These are phyloP conservation scores for Allobates femoralis DNA, from an alignment of 2,797 vertebrate species.

Conservation along the genomic window DNA sequence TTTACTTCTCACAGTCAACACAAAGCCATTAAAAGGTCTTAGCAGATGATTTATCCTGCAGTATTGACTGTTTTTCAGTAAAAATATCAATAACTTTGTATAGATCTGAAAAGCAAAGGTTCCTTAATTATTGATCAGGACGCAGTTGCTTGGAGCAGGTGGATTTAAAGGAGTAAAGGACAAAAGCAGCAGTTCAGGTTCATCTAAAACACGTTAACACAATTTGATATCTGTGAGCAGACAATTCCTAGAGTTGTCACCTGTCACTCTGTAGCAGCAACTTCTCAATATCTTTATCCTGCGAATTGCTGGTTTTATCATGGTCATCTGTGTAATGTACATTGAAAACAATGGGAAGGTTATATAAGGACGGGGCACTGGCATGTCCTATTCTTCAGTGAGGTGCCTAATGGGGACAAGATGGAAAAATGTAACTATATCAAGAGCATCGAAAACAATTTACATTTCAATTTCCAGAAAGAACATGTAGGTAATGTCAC, in stretches of 20 bases:
- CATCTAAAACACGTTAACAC: slow-evolving; percentile 77
- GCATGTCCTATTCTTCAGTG: neutral
- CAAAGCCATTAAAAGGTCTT: slow-evolving; percentile 87
- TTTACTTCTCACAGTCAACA: slow-evolving; percentile 84
- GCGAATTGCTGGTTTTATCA: slow-evolving; percentile 73
- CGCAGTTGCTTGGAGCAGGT: slow-evolving; percentile 80
- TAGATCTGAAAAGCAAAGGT: slow-evolving; percentile 84
- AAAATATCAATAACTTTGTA: slow-evolving; percentile 95
- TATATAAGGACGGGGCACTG: slow-evolving; percentile 14
- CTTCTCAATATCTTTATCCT: slow-evolving; percentile 72
- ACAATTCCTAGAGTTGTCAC: slow-evolving; percentile 63
- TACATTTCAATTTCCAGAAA: neutral
- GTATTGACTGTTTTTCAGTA: slow-evolving; percentile 87
- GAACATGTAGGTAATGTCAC: neutral
- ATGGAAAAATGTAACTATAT: neutral
- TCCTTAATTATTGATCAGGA: slow-evolving; percentile 91
- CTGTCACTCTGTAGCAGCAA: slow-evolving; percentile 70
- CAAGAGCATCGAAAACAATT: neutral
- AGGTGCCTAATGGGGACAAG: no score
- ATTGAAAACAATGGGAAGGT: slow-evolving; percentile 72
- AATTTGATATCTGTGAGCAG: slow-evolving; percentile 70
- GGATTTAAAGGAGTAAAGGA: slow-evolving; percentile 67
- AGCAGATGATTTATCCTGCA: slow-evolving; percentile 84
- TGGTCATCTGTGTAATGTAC: slow-evolving; percentile 66
- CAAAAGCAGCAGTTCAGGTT: slow-evolving; percentile 74